Conservation (phyloP, 2,888 invertebrate genomes). For the Philhelius pedissequus region DNA sequence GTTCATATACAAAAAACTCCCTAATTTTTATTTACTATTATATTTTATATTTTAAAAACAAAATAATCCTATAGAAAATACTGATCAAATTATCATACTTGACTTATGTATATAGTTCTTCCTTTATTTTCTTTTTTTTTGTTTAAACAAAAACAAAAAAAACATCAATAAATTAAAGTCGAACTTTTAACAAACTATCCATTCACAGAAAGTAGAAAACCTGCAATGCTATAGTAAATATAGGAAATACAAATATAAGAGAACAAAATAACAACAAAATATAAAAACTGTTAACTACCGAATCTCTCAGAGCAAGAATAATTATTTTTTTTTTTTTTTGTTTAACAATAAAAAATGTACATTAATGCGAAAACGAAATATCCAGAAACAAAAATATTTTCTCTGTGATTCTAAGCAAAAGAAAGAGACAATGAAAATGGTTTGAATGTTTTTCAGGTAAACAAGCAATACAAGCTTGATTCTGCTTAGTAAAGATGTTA, state of each 20-base stretch:
- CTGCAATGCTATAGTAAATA: slow-evolving; percentile 58
- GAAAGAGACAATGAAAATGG: neutral
- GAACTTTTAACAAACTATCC: slow-evolving; percentile 54
- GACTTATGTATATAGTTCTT: neutral
- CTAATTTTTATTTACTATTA: slow-evolving; percentile 11
- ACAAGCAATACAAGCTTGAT: neutral
- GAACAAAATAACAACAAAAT: neutral
- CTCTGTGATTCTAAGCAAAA: neutral
- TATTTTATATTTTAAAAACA: slow-evolving; percentile 1
- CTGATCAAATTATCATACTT: slow-evolving; percentile 16
- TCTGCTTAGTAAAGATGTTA: slow-evolving; percentile 22
- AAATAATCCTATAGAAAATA: slow-evolving; percentile 32
- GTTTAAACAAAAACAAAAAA: slow-evolving; percentile 71
- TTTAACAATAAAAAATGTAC: neutral
- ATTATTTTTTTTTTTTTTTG: neutral
- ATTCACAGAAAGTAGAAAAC: slow-evolving; percentile 64
- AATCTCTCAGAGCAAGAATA: neutral
- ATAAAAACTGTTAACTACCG: slow-evolving; percentile 2
- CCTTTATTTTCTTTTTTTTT: neutral
- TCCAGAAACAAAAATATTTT: neutral
- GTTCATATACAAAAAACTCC: slow-evolving; percentile 59
- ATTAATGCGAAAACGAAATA: neutral
- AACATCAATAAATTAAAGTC: slow-evolving; percentile 42
- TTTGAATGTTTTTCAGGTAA: slow-evolving; percentile 10
- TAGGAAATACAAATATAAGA: slow-evolving; percentile 32